These are phyloP conservation scores for Cairina moschata DNA, from an alignment of 2,113 vertebrate species.

Conservation along the genomic window DNA sequence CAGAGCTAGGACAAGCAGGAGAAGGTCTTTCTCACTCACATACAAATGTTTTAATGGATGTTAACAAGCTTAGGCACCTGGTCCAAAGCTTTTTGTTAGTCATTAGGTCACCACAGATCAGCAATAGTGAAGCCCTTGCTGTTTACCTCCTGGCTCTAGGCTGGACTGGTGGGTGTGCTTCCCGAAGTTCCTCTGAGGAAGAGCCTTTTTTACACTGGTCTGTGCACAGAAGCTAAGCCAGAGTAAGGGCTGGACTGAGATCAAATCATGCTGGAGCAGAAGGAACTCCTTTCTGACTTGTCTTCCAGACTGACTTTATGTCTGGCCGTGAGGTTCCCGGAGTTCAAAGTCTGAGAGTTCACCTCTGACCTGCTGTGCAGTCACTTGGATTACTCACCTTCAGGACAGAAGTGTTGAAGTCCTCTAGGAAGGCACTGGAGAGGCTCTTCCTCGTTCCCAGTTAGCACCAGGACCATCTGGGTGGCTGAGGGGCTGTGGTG, in stretches of 20 bases:
- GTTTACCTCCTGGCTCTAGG: neutral
- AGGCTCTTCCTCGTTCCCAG: neutral
- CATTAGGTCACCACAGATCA: neutral
- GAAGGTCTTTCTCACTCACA: neutral
- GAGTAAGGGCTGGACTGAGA: neutral
- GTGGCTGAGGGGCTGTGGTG: neutral
- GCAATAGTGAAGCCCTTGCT: neutral
- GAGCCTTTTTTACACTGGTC: neutral
- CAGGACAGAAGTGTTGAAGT: neutral
- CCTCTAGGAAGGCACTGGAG: neutral
- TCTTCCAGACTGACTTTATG: neutral
- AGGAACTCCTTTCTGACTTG: neutral
- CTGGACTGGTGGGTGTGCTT: neutral
- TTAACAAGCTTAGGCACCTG: neutral
- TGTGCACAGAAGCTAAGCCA: neutral
- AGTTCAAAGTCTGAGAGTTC: neutral
- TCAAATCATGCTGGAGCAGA: neutral
- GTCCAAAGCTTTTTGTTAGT: too few species aligned
- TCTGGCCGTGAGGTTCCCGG: neutral
- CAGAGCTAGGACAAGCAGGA: neutral
- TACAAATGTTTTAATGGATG: neutral
- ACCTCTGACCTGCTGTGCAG: neutral
- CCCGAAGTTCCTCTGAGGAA: neutral
- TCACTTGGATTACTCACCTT: neutral
- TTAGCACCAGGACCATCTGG: neutral